A percentile compares a stretch with the other conserved stretches of the same genome.
These are phyloP conservation scores for Perdita meconis DNA, from an alignment of 2,888 invertebrate genomes.

Conservation along the genomic window DNA sequence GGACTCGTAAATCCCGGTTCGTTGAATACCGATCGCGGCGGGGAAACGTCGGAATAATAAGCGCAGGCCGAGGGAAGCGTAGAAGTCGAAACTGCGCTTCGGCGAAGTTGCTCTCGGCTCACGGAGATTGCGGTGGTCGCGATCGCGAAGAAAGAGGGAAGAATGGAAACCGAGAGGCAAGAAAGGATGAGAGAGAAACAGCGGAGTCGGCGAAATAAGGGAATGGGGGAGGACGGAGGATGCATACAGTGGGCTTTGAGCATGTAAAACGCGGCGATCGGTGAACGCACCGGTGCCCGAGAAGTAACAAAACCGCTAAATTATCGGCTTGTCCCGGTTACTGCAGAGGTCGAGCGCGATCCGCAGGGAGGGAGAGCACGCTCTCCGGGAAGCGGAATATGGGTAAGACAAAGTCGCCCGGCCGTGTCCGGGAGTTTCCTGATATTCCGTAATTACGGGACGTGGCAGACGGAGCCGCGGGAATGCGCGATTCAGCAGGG, in stretches of 20 bases:
- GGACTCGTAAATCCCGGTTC: constrained; percentile 74
- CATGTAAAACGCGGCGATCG: constrained; percentile 75
- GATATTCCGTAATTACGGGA: constrained; percentile 58
- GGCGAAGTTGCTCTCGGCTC: constrained; percentile 48
- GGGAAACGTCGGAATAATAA: constrained; percentile 35
- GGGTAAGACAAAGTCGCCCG: constrained; percentile 51
- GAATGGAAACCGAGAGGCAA: constrained; percentile 3
- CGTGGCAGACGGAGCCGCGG: constrained; percentile 7
- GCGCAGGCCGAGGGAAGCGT: constrained; percentile 45
- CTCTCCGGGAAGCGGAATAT: constrained; percentile 34
- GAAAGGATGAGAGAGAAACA: neutral
- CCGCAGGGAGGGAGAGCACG: neutral
- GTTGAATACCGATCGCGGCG: constrained; percentile 57
- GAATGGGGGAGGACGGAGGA: constrained; percentile 6
- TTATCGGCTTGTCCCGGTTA: constrained; percentile 78
- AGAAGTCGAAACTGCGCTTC: constrained; percentile 64
- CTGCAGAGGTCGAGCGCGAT: constrained; percentile 7
- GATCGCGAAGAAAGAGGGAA: constrained; percentile 12
- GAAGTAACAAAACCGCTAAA: constrained; percentile 79
- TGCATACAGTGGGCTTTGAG: constrained; percentile 70
- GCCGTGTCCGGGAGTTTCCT: constrained; percentile 49
- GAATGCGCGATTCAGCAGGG: constrained; percentile 10
- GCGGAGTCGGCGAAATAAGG: constrained; percentile 3
- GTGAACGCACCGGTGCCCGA: constrained; percentile 56
- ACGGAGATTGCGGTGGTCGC: constrained; percentile 18